phyloP scores from a whole-genome alignment of 1,140 invertebrate genomes.

The Drosophila eugracilis region DNA sequence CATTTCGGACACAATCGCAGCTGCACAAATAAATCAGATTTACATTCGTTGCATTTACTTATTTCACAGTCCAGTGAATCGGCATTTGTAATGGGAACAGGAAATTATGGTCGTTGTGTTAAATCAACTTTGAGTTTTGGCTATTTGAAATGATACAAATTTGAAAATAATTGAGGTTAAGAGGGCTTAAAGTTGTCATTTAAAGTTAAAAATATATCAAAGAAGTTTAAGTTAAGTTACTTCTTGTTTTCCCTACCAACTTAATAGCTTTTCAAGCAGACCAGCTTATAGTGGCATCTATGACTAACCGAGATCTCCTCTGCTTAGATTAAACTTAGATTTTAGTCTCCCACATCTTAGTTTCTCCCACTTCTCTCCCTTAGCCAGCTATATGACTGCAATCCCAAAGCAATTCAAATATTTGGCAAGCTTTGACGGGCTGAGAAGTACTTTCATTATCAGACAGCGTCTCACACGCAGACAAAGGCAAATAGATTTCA shows the following conservation, averaged over 20 bases:
- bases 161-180: no score
- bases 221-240: no score
- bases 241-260: no score
- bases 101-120: background rate
- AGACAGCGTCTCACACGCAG: slow-evolving; percentile 20
- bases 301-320: background rate
- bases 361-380: background rate
- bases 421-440: slow-evolving; percentile 55
- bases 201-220: no score
- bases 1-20: background rate
- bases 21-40: background rate
- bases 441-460: slow-evolving; percentile 64
- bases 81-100: background rate
- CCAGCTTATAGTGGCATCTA: background rate
- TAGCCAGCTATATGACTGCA: slow-evolving; percentile 35
- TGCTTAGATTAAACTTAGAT: background rate
- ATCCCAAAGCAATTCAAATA: slow-evolving; percentile 55
- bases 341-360: no score
- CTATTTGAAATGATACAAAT: no score
- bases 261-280: background rate
- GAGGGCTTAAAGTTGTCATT: no score
- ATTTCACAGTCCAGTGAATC: background rate
- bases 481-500: slow-evolving; percentile 11
- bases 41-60: slow-evolving; percentile 5
- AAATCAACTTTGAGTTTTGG: no score